Evolutionary conservation across 2,888 invertebrate species (phyloP).

Genomic region (Scelioninae gen. 2): DNA sequence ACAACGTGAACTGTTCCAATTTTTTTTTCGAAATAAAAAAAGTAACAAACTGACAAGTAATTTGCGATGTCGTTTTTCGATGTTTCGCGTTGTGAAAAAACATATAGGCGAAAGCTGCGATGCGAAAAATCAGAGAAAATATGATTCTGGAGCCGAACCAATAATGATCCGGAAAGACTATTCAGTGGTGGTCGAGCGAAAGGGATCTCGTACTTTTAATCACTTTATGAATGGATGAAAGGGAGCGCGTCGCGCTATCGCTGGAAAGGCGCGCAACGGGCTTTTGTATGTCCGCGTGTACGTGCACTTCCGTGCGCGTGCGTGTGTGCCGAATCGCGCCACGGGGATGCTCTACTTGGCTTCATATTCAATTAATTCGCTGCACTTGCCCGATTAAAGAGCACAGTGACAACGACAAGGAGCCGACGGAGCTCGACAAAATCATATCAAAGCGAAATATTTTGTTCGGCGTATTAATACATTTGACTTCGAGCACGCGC

Average conservation of each 20-base stretch:
- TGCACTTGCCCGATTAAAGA: constrained; percentile 51
- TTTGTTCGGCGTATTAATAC: constrained; percentile 46
- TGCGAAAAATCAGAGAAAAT: constrained; percentile 38
- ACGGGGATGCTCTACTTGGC: constrained; percentile 38
- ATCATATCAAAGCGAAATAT: constrained; percentile 47
- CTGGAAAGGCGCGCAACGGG: constrained; percentile 28
- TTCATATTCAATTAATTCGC: constrained; percentile 57
- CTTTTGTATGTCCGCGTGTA: constrained; percentile 5
- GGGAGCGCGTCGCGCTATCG: constrained; percentile 34
- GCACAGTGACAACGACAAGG: constrained; percentile 44
- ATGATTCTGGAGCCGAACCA: constrained; percentile 39
- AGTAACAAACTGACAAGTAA: constrained; percentile 7
- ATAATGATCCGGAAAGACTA: constrained; percentile 53
- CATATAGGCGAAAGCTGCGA: constrained; percentile 26
- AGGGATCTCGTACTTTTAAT: constrained; percentile 63
- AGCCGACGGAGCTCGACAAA: constrained; percentile 29
- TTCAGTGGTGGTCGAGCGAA: constrained; percentile 50
- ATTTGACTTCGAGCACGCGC: constrained; percentile 31
- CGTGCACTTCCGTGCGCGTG: neutral
- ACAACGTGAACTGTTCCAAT: neutral
- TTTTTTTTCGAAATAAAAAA: no score
- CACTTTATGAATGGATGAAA: constrained; percentile 64
- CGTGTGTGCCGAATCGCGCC: constrained; percentile 31
- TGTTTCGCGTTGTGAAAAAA: constrained; percentile 30
- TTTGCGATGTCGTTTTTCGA: constrained; percentile 15